A percentile compares a stretch with the other conserved stretches of the same genome.
Evolutionary conservation across 2,797 vertebrate species (phyloP).

Genomic region (Rousettus madagascariensis): DNA sequence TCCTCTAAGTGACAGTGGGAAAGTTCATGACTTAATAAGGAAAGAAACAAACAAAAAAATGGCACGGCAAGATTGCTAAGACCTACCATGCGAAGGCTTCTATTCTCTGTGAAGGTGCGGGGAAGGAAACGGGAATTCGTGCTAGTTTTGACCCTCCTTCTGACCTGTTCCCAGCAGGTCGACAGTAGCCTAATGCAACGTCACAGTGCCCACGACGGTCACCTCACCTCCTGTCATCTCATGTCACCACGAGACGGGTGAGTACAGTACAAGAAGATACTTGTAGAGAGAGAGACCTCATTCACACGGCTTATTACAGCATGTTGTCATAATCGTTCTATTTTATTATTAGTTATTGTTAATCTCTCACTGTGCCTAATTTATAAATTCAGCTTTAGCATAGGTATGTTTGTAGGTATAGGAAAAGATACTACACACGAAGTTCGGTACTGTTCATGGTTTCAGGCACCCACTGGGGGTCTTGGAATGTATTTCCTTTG

Average conservation of each 20-base stretch:
- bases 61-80: background rate
- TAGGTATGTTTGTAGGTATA: background rate
- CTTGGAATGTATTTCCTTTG: background rate
- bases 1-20: background rate
- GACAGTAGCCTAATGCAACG: too few species aligned
- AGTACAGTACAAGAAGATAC: background rate
- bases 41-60: too few species aligned
- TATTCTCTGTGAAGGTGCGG: background rate
- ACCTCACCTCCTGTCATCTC: too few species aligned
- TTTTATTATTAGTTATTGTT: background rate
- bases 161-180: background rate
- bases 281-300: background rate
- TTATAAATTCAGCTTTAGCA: background rate
- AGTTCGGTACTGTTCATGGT: background rate
- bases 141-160: background rate
- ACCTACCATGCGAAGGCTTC: background rate
- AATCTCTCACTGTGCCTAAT: background rate
- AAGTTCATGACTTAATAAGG: too few species aligned
- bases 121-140: background rate
- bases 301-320: background rate
- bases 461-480: background rate
- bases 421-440: background rate
- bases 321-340: background rate
- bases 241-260: too few species aligned
- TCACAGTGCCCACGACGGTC: background rate